Conservation (phyloP, 2,888 invertebrate genomes). For the Coenonympha arcania region DNA sequence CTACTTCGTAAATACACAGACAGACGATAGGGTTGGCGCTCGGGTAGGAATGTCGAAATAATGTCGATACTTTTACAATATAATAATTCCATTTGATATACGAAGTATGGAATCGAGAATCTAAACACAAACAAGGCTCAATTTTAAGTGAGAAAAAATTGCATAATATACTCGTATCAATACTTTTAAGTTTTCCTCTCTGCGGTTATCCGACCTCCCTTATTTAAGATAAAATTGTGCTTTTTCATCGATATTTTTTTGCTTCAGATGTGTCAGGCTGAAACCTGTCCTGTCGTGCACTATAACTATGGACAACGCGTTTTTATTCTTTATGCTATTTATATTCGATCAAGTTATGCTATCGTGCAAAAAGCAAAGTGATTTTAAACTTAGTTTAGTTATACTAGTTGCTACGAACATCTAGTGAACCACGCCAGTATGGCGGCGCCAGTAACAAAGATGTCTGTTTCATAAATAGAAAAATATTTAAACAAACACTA, state of each 20-base stretch:
- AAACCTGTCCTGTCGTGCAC: not conserved
- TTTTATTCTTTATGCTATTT: too few species aligned
- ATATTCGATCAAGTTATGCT: not conserved
- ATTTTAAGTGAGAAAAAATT: too few species aligned
- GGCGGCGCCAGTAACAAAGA: not conserved
- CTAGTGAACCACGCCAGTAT: too few species aligned
- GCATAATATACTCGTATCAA: too few species aligned
- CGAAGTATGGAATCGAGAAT: too few species aligned
- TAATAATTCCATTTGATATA: too few species aligned
- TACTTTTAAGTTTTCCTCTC: too few species aligned
- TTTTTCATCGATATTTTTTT: not conserved
- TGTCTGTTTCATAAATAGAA: not conserved
- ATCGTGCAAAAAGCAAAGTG: not conserved
- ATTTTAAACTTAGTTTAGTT: not conserved
- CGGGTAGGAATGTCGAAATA: too few species aligned
- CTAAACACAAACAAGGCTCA: too few species aligned
- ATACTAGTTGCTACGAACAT: too few species aligned
- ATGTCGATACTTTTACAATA: too few species aligned
- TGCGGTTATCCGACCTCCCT: too few species aligned
- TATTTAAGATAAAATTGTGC: not conserved
- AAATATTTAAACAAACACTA: not conserved
- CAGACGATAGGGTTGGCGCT: conserved; percentile 3
- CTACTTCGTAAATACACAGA: conserved; percentile 7
- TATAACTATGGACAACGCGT: not conserved
- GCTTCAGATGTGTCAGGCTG: not conserved